Percentiles rank a stretch among this genome's conserved stretches.
Evolutionary conservation across 1,140 invertebrate genomes (phyloP).

Genomic region (Drosophila parvula): DNA sequence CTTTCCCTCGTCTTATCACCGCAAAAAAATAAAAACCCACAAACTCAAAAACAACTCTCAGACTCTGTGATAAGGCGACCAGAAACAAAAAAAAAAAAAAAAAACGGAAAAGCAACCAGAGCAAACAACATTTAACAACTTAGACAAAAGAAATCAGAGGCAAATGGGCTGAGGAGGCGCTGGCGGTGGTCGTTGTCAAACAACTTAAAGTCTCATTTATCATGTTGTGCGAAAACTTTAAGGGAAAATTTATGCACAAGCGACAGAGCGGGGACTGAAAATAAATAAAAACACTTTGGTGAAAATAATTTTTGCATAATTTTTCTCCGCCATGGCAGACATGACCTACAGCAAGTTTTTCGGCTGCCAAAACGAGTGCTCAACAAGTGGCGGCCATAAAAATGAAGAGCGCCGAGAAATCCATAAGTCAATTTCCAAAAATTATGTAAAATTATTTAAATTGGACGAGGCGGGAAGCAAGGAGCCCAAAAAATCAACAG

Average conservation of each 20-base stretch:
- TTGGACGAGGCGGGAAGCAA: slow-evolving; percentile 53
- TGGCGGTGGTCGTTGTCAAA: slow-evolving; percentile 53
- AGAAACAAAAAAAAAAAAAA: slow-evolving; percentile 15
- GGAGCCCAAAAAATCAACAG: slow-evolving; percentile 67
- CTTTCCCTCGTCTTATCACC: slow-evolving; percentile 17
- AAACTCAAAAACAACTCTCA: slow-evolving; percentile 68
- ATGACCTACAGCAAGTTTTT: slow-evolving; percentile 77
- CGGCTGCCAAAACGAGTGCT: slow-evolving; percentile 33
- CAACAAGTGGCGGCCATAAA: slow-evolving; percentile 78
- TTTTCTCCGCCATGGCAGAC: slow-evolving; percentile 65
- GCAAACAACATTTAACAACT: slow-evolving; percentile 68
- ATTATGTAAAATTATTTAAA: slow-evolving; percentile 84
- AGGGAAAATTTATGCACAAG: slow-evolving; percentile 67
- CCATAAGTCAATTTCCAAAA: slow-evolving; percentile 84
- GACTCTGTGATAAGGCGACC: slow-evolving; percentile 59
- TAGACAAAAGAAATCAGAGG: slow-evolving; percentile 63
- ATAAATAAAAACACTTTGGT: slow-evolving; percentile 59
- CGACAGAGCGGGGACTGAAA: slow-evolving; percentile 2
- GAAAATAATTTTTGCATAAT: slow-evolving; percentile 77
- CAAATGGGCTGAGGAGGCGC: slow-evolving; percentile 29
- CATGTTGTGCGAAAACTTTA: slow-evolving; percentile 76
- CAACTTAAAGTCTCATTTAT: slow-evolving; percentile 84
- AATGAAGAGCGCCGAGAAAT: slow-evolving; percentile 74
- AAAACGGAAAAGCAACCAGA: slow-evolving; percentile 10
- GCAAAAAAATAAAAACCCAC: slow-evolving; percentile 58